Conservation (phyloP, 2,888 invertebrate genomes). For the Dorcus parallelipipedus region DNA sequence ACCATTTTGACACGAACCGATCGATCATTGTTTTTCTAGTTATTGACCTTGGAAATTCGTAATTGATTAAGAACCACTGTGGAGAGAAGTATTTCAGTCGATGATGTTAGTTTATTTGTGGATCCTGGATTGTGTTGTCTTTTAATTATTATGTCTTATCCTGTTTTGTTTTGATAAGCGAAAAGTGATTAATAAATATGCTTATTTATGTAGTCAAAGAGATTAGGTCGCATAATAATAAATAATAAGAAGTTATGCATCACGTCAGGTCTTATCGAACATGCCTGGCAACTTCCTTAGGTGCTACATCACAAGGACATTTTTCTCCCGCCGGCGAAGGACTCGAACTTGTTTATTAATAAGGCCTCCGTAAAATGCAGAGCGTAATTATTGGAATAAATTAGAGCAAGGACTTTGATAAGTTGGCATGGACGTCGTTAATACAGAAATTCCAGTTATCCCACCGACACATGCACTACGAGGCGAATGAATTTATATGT, state of each 20-base stretch:
- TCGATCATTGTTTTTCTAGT: too few relatives aligned
- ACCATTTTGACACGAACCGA: too few relatives aligned
- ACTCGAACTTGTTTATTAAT: slow-evolving; percentile 9
- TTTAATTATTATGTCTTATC: too few relatives aligned
- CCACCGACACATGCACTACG: slow-evolving; percentile 16
- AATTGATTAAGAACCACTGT: too few relatives aligned
- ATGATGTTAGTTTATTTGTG: too few relatives aligned
- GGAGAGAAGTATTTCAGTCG: too few relatives aligned
- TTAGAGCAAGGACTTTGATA: slow-evolving; percentile 20
- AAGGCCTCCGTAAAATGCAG: slow-evolving; percentile 7
- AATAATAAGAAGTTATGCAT: neutral
- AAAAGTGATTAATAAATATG: too few relatives aligned
- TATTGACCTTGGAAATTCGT: too few relatives aligned
- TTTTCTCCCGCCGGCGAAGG: neutral
- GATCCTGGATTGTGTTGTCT: too few relatives aligned
- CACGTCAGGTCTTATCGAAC: neutral
- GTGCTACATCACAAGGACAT: neutral
- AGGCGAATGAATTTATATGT: slow-evolving; percentile 6
- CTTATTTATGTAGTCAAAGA: too few relatives aligned
- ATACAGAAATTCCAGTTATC: slow-evolving; percentile 21
- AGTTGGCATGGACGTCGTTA: slow-evolving; percentile 17
- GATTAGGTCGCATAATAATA: neutral
- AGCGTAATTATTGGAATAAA: slow-evolving; percentile 15
- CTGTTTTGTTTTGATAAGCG: too few relatives aligned
- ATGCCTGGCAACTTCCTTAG: neutral